Percentiles rank a stretch among this genome's conserved stretches.
Conservation (phyloP, 2,888 invertebrate genomes). For the Crocallis elinguaria region DNA sequence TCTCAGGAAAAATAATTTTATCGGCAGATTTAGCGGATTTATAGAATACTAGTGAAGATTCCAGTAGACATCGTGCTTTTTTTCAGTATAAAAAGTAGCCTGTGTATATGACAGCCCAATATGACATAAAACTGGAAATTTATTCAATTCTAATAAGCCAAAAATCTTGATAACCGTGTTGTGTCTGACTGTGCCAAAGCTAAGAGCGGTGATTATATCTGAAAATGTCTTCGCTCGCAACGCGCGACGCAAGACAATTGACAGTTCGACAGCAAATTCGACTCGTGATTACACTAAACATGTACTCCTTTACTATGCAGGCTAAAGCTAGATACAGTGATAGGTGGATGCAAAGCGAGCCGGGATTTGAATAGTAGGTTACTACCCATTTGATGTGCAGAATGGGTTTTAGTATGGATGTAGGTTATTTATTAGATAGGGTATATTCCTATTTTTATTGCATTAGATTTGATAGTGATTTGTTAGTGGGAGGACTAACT, state of each 20-base stretch:
- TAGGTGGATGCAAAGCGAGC: constrained; percentile 24
- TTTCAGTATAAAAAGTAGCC: too few relatives aligned
- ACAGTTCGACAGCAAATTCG: not conserved
- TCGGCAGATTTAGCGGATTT: too few relatives aligned
- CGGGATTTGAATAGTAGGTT: constrained; percentile 23
- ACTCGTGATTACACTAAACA: not conserved
- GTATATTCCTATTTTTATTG: not conserved
- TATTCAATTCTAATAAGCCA: too few relatives aligned
- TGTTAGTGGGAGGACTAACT: too few relatives aligned
- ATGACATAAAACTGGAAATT: too few relatives aligned
- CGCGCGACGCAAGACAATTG: not conserved
- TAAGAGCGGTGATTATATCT: too few relatives aligned
- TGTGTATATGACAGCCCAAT: too few relatives aligned
- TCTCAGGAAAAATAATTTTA: too few relatives aligned
- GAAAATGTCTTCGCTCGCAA: not conserved
- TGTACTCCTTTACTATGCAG: constrained; percentile 1
- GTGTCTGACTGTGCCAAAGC: too few relatives aligned
- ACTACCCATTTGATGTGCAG: constrained; percentile 24
- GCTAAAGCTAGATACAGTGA: constrained; percentile 18
- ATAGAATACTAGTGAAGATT: too few relatives aligned
- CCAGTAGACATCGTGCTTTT: too few relatives aligned
- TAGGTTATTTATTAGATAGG: not conserved
- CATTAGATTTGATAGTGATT: not conserved
- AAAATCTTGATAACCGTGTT: too few relatives aligned
- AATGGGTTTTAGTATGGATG: constrained; percentile 16